phyloP scores from a whole-genome alignment of 53 echinoderm and acorn worm genomes.

The Luidia sarsii region DNA sequence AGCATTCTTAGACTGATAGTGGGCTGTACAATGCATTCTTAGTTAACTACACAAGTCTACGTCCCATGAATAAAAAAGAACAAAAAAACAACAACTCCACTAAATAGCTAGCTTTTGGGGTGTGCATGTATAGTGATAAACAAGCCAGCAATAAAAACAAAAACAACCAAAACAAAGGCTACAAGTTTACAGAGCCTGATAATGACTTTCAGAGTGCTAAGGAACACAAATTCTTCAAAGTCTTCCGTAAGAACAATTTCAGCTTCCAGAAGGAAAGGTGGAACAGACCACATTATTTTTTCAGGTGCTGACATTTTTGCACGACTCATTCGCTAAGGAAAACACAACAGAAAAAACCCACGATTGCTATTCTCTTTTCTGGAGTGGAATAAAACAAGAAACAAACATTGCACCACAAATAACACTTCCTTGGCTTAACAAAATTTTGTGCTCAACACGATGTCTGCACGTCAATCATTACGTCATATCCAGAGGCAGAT shows the following conservation, averaged over 20 bases:
- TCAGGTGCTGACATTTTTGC: neutral
- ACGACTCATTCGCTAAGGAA: neutral
- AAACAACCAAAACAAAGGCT: neutral
- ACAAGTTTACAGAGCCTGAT: neutral
- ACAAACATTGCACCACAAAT: conserved; percentile 24
- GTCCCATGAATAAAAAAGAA: neutral
- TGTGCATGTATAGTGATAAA: neutral
- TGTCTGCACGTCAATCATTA: conserved; percentile 32
- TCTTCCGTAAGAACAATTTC: neutral
- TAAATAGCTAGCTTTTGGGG: neutral
- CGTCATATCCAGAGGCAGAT: conserved; percentile 26
- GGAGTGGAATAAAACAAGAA: too few relatives aligned
- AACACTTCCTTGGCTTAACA: too few relatives aligned
- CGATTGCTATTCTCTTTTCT: too few relatives aligned
- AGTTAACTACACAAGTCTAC: neutral
- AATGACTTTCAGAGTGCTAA: neutral
- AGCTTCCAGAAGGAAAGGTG: neutral
- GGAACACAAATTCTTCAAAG: neutral
- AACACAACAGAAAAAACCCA: neutral
- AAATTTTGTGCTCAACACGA: conserved; percentile 19
- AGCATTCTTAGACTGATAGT: neutral
- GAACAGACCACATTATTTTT: neutral
- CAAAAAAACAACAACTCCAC: too few relatives aligned
- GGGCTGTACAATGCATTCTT: conserved; percentile 19
- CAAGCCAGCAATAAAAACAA: neutral